Evolutionary conservation across 2,113 vertebrate species (phyloP), one percentile per base, ranked within the genome.

Genomic region (Bettongia penicillata): DNA sequence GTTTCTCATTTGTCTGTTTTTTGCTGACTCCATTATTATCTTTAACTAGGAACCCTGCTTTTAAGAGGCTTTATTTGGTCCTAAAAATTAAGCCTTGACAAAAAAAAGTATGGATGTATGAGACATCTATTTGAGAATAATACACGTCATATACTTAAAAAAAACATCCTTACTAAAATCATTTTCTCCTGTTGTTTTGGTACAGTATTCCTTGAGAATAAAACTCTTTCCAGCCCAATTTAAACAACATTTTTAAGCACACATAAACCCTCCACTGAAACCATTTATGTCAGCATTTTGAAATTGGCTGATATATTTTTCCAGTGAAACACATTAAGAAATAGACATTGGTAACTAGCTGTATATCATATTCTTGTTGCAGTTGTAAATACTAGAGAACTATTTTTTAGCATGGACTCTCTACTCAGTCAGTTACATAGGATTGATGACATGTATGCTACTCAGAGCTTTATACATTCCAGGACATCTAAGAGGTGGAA

Each of bases 201-300:
- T 93, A 97, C 89, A 51, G 89, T 97, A 50, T 95, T 96, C 84
- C 93, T 90, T 93, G 68, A 95, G 91, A 47, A 48, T 93, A 92
- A 93, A 96, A 89, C 43, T 84, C 0, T 84, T 26, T 61, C 92
- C 94, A 95, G 90, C 24, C n/a, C 89, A 51, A 57, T 50, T 89
- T 53, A 93, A 90, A 47, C 51, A 90, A 95, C 57, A 37, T 68
- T 68, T 68, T 68, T 14, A 84, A 43, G 68, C 68, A 84, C 68
- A 43, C 68, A 43, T n/a, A 84, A 43, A 84, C 14, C 68, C 37
- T 43, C 9, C 16, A 43, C 68, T 84, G 68, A 84, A 84, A 84
- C 57, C 37, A 84, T 43, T 84, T 84, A 22, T 84, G 92, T 16
- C 89, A 94, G 93, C 51, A 92, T 91, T 84, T 50, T 53, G 93